These are phyloP conservation scores for Lindbergichthys nudifrons DNA, from an alignment of 2,797 vertebrate species.

Conservation along the genomic window DNA sequence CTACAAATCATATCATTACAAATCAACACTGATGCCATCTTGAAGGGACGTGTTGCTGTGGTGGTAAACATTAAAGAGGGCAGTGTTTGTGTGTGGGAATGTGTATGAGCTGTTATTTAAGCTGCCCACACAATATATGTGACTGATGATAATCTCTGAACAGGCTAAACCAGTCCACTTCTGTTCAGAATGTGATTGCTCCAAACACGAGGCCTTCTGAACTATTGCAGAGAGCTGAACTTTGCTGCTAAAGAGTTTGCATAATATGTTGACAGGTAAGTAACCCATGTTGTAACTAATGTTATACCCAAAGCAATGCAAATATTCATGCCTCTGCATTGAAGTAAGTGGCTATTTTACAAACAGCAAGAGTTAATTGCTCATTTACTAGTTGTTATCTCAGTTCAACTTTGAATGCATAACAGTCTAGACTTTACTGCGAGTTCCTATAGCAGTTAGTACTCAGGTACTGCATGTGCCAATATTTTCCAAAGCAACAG, in stretches of 20 bases:
- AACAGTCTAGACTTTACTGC: not conserved
- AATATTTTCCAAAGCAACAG: too few relatives aligned
- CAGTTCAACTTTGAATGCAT: not conserved
- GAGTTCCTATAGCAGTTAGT: not conserved
- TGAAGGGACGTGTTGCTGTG: not conserved
- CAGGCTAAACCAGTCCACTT: slow-evolving; percentile 13
- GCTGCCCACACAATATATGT: slow-evolving; percentile 11
- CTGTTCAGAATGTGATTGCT: slow-evolving; percentile 24
- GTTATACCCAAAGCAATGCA: not conserved
- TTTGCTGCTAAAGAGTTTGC: not conserved
- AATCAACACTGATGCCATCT: not conserved
- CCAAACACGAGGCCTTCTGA: slow-evolving; percentile 17
- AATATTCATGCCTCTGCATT: not conserved
- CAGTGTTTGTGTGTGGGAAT: slow-evolving; percentile 9
- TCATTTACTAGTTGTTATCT: not conserved
- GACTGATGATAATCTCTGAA: slow-evolving; percentile 21
- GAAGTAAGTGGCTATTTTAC: not conserved
- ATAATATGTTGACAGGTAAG: slow-evolving; percentile 12
- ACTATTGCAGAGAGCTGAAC: not conserved
- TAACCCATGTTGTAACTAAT: not conserved
- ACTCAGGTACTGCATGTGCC: not conserved
- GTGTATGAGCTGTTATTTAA: slow-evolving; percentile 3
- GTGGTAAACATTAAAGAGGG: not conserved
- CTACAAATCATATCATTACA: slow-evolving; percentile 30
- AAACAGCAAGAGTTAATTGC: not conserved